Conservation (phyloP, 2,113 vertebrate genomes). For the Sphaerodactylus townsendi region DNA sequence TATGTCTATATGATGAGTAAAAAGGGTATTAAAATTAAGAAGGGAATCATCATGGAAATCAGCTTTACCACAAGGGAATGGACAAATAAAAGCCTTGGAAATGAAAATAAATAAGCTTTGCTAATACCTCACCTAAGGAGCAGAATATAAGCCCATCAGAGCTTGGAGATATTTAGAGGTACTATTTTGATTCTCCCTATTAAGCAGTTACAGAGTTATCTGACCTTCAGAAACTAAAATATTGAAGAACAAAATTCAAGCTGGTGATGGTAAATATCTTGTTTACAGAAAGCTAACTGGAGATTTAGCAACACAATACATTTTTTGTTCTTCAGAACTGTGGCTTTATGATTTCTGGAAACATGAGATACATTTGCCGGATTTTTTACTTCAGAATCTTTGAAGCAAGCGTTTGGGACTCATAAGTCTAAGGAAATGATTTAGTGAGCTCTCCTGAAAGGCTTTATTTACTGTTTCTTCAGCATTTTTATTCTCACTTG, state of each 20-base stretch:
- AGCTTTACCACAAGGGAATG: slow-evolving; percentile 93
- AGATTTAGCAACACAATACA: slow-evolving; percentile 53
- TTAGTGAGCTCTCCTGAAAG: slow-evolving; percentile 72
- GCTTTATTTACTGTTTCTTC: slow-evolving; percentile 73
- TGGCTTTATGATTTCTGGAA: slow-evolving; percentile 70
- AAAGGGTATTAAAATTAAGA: slow-evolving; percentile 99
- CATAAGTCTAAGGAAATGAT: slow-evolving; percentile 74
- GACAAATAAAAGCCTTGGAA: slow-evolving; percentile 95
- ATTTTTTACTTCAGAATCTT: slow-evolving; percentile 75
- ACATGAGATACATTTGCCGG: slow-evolving; percentile 73
- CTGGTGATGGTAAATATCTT: slow-evolving; percentile 72
- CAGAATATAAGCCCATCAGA: slow-evolving; percentile 81
- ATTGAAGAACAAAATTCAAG: slow-evolving; percentile 74
- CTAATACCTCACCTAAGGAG: slow-evolving; percentile 99
- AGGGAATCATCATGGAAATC: slow-evolving; percentile 98
- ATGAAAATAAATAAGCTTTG: slow-evolving; percentile 99
- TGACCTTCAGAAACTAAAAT: slow-evolving; percentile 89
- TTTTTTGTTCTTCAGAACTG: slow-evolving; percentile 63
- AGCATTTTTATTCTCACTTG: slow-evolving; percentile 67
- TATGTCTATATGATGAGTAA: slow-evolving; percentile 98
- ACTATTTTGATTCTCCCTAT: slow-evolving; percentile 84
- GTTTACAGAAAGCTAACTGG: slow-evolving; percentile 64
- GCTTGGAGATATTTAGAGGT: slow-evolving; percentile 79
- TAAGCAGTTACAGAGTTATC: slow-evolving; percentile 85
- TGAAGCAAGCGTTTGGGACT: slow-evolving; percentile 68